Percentiles rank a stretch among this genome's conserved stretches.
phyloP scores from a whole-genome alignment of 2,888 invertebrate genomes.

The Apamea monoglypha region DNA sequence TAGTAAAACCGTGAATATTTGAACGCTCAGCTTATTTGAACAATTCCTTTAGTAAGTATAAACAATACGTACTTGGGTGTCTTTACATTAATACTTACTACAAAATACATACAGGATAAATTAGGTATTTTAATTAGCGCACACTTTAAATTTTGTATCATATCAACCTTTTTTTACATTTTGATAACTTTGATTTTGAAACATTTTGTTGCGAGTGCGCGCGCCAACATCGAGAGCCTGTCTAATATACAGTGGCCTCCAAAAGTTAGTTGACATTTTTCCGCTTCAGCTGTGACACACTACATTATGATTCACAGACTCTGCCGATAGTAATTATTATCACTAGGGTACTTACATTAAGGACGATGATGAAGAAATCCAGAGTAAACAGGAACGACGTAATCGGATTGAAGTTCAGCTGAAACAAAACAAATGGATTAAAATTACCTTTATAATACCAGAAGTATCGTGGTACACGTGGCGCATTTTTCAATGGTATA shows the following conservation, averaged over 20 bases:
- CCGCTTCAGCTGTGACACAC: not conserved
- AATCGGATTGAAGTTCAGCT: constrained; percentile 93
- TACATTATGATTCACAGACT: not conserved
- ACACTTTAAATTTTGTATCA: not conserved
- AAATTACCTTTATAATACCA: constrained; percentile 35
- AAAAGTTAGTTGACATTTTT: not conserved
- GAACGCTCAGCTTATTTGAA: not conserved
- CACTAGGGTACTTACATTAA: constrained; percentile 93
- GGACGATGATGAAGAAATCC: constrained; percentile 94
- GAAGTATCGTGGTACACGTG: too few relatives aligned
- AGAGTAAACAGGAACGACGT: constrained; percentile 94
- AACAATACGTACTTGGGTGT: not conserved
- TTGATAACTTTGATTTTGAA: not conserved
- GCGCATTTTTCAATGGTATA: not conserved
- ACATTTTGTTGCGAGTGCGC: not conserved
- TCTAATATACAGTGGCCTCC: not conserved
- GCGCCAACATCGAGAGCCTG: not conserved
- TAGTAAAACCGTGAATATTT: not conserved
- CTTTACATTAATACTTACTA: not conserved
- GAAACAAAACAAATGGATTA: constrained; percentile 78
- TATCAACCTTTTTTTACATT: not conserved
- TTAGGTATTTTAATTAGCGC: not conserved
- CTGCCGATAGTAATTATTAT: not conserved
- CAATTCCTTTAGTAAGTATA: not conserved
- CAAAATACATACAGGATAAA: not conserved